A percentile compares a stretch with the other conserved stretches of the same genome.
Evolutionary conservation across 2,797 vertebrate genomes (phyloP).

Genomic region (Chloroceryle amazona): DNA sequence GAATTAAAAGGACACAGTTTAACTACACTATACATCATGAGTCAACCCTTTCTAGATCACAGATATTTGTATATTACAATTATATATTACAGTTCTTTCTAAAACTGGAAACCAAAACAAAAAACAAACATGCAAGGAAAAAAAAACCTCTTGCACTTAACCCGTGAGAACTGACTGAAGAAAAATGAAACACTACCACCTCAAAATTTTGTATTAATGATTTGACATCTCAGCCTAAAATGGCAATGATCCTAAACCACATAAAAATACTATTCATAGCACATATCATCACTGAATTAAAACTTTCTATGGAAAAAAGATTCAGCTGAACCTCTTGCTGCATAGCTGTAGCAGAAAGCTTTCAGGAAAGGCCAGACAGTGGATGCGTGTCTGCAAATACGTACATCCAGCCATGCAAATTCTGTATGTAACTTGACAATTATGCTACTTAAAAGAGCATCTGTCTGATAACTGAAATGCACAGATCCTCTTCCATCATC

Average conservation of each 20-base stretch:
- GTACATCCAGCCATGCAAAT: background rate
- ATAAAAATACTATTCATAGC: background rate
- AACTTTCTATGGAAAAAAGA: background rate
- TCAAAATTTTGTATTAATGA: background rate
- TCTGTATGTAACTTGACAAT: background rate
- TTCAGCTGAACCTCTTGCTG: background rate
- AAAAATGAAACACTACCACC: background rate
- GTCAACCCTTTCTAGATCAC: background rate
- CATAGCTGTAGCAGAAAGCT: background rate
- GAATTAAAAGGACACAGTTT: background rate
- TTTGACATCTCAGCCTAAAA: background rate
- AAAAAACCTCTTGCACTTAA: background rate
- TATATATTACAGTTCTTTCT: background rate
- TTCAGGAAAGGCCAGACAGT: background rate
- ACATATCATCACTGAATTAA: background rate
- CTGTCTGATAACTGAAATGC: background rate
- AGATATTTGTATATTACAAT: background rate
- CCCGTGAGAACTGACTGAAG: background rate
- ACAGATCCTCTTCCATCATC: background rate
- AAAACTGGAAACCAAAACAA: background rate
- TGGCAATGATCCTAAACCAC: background rate
- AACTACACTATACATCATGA: background rate
- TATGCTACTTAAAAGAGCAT: background rate
- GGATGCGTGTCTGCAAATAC: accelerated
- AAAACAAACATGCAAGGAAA: too few relatives aligned